phyloP scores from a whole-genome alignment of 2,113 vertebrate species.

The Nibea albiflora region DNA sequence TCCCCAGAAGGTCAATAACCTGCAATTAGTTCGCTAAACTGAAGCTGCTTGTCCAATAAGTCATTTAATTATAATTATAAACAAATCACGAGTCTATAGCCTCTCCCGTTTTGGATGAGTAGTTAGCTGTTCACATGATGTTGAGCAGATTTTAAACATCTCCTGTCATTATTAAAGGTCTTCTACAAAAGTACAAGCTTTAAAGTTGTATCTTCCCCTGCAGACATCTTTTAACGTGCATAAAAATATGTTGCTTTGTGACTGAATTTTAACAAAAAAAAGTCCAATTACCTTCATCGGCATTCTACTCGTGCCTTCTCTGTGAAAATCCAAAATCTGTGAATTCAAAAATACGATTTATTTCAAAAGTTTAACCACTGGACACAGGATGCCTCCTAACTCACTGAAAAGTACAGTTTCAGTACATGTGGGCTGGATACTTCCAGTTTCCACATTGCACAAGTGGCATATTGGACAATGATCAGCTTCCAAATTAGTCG shows the following conservation, averaged over 20 bases:
- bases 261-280: neutral
- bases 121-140: neutral
- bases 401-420: neutral
- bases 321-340: neutral
- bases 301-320: neutral
- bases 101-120: too few species aligned
- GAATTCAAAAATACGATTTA: too few species aligned
- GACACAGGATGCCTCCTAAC: neutral
- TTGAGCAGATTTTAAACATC: neutral
- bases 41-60: slow-evolving; percentile 7
- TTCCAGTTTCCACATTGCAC: neutral
- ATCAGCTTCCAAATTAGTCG: neutral
- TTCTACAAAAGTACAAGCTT: neutral
- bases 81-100: neutral
- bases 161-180: neutral
- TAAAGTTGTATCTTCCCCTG: neutral
- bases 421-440: neutral
- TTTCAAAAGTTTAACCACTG: too few species aligned
- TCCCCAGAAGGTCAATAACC: neutral
- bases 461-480: neutral
- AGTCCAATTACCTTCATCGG: neutral
- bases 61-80: slow-evolving; percentile 11
- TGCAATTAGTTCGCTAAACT: slow-evolving; percentile 12
- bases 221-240: neutral
- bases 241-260: neutral